Conservation (phyloP, 1,140 invertebrate species). For the Drosophila miranda region DNA sequence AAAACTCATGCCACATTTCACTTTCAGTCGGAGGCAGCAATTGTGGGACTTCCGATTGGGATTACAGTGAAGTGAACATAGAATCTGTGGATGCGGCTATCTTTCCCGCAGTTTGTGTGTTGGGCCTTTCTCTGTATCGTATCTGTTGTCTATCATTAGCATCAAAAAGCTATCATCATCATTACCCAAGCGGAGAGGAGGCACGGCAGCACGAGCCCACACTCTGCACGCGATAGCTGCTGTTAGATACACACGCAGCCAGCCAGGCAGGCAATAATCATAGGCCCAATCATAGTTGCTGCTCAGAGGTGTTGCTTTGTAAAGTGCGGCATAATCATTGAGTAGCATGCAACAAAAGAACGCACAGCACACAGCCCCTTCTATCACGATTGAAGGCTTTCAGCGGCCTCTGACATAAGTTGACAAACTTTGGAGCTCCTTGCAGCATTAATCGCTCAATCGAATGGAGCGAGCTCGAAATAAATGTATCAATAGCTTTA, state of each 20-base stretch:
- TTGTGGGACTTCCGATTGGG: slow-evolving; percentile 64
- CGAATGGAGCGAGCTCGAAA: slow-evolving; percentile 34
- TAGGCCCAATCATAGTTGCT: slow-evolving; percentile 52
- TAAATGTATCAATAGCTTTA: slow-evolving; percentile 67
- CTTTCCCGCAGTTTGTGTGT: background rate
- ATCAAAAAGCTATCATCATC: slow-evolving; percentile 79
- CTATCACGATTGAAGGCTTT: slow-evolving; percentile 61
- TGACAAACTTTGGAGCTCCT: slow-evolving; percentile 64
- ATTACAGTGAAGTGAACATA: slow-evolving; percentile 37
- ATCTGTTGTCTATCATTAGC: slow-evolving; percentile 66
- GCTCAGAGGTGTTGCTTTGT: slow-evolving; percentile 70
- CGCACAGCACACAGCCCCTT: background rate
- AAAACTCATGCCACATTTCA: slow-evolving; percentile 53
- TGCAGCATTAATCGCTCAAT: slow-evolving; percentile 60
- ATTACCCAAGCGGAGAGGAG: slow-evolving; percentile 52
- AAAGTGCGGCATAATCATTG: slow-evolving; percentile 61
- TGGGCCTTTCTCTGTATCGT: background rate
- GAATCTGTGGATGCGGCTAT: slow-evolving; percentile 20
- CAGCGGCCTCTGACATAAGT: slow-evolving; percentile 60
- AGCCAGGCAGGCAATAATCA: slow-evolving; percentile 56
- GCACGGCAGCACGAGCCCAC: slow-evolving; percentile 63
- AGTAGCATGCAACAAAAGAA: slow-evolving; percentile 35
- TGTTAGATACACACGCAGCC: slow-evolving; percentile 18
- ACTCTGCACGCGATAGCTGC: slow-evolving; percentile 71
- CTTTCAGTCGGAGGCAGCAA: slow-evolving; percentile 49